phyloP scores from a whole-genome alignment of 2,113 vertebrate species.

The Cyprinodon tularosa region DNA sequence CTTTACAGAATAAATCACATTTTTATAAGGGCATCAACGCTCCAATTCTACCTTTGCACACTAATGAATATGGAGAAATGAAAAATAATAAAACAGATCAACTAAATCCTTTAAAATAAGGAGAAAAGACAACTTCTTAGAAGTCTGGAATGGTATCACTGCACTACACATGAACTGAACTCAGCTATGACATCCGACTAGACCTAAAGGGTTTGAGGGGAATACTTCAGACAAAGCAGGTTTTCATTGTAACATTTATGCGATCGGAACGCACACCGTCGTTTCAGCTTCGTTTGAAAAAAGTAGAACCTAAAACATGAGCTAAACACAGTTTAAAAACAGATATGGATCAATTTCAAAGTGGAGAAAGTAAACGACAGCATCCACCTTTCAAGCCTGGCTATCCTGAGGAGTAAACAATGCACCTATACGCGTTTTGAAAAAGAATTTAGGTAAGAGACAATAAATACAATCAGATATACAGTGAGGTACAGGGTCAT shows the following conservation, averaged over 20 bases:
- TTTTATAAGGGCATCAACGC: constrained; percentile 41
- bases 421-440: neutral
- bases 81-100: constrained; percentile 39
- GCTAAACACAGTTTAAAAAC: neutral
- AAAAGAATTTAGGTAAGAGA: neutral
- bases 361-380: constrained; percentile 50
- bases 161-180: constrained; percentile 65
- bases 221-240: constrained; percentile 14
- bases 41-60: constrained; percentile 31
- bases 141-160: constrained; percentile 76
- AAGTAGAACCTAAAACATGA: neutral
- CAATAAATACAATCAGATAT: constrained; percentile 27
- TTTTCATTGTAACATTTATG: constrained; percentile 2
- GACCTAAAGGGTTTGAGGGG: constrained; percentile 22
- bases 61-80: constrained; percentile 23
- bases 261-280: neutral
- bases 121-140: constrained; percentile 79
- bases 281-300: neutral
- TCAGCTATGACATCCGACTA: constrained; percentile 30
- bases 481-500: constrained; percentile 21
- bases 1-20: constrained; percentile 22
- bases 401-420: neutral
- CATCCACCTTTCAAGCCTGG: neutral
- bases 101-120: constrained; percentile 79
- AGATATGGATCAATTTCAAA: constrained; percentile 32